Percentiles rank a stretch among this genome's conserved stretches.
Evolutionary conservation across 2,888 invertebrate species (phyloP).

Genomic region (Lasioglossum zephyrum): DNA sequence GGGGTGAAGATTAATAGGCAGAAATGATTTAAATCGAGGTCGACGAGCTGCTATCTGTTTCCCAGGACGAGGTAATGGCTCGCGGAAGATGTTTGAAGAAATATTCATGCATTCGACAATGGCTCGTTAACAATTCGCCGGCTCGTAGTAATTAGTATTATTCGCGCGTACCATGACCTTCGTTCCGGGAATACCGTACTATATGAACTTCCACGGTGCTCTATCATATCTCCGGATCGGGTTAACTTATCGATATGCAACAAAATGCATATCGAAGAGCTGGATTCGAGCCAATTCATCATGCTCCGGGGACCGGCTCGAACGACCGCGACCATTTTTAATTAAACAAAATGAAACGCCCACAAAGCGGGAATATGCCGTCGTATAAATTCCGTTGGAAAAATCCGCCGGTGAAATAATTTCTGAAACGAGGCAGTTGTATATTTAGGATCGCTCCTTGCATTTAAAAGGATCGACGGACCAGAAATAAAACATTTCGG

Average conservation of each 20-base stretch:
- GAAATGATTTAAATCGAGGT: neutral
- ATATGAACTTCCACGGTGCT: neutral
- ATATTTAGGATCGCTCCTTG: neutral
- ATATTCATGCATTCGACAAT: neutral
- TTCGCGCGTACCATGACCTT: neutral
- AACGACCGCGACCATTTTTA: constrained; percentile 3
- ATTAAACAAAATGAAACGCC: constrained; percentile 8
- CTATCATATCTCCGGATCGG: neutral
- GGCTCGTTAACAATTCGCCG: neutral
- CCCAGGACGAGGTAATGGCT: neutral
- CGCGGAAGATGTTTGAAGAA: neutral
- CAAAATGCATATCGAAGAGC: constrained; percentile 3
- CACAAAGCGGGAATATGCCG: neutral
- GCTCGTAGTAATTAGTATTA: neutral
- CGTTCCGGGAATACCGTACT: neutral
- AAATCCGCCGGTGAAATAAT: neutral
- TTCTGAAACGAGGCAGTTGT: neutral
- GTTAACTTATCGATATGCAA: constrained; percentile 1
- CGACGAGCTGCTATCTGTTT: neutral
- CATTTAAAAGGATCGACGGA: neutral
- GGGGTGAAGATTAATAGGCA: neutral
- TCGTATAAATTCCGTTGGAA: neutral
- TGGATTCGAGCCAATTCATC: neutral
- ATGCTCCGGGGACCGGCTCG: neutral
- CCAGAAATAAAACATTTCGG: neutral